These are phyloP conservation scores for Opisthograptis luteolata DNA, from an alignment of 2,888 invertebrate species.

Conservation along the genomic window DNA sequence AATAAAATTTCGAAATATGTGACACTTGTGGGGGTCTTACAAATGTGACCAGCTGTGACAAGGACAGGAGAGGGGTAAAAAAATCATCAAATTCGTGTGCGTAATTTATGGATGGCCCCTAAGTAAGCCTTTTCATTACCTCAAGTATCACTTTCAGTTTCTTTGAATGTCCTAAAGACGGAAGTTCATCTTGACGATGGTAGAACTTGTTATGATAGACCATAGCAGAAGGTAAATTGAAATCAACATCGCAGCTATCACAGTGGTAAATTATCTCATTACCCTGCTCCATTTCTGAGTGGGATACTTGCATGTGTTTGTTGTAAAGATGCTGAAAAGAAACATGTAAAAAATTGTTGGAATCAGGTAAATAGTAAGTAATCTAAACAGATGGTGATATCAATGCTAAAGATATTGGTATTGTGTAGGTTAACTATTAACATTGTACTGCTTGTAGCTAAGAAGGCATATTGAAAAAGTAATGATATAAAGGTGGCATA, in stretches of 20 bases:
- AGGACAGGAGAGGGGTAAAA: too few species aligned
- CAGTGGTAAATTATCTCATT: slow-evolving; percentile 69
- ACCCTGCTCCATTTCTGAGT: slow-evolving; percentile 53
- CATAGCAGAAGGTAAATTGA: slow-evolving; percentile 82
- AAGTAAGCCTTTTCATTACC: slow-evolving; percentile 47
- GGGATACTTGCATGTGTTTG: slow-evolving; percentile 80
- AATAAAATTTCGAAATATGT: too few species aligned
- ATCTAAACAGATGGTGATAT: not conserved
- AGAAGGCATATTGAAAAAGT: too few species aligned
- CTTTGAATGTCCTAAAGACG: slow-evolving; percentile 69
- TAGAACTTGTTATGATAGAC: slow-evolving; percentile 83
- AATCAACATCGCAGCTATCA: slow-evolving; percentile 82
- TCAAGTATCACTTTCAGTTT: slow-evolving; percentile 65
- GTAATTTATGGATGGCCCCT: too few species aligned
- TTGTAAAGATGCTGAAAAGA: slow-evolving; percentile 82
- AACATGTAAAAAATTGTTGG: slow-evolving; percentile 1
- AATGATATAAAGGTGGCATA: too few species aligned
- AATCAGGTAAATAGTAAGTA: not conserved
- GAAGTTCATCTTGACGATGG: slow-evolving; percentile 73
- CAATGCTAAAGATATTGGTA: too few species aligned
- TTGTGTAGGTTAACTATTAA: too few species aligned
- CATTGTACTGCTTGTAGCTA: too few species aligned
- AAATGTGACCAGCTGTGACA: too few species aligned
- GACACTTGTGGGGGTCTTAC: too few species aligned
- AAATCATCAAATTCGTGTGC: too few species aligned